Percentiles rank a stretch among this genome's conserved stretches.
Conservation (phyloP, 2,797 vertebrate genomes). For the Labeo calbasu region DNA sequence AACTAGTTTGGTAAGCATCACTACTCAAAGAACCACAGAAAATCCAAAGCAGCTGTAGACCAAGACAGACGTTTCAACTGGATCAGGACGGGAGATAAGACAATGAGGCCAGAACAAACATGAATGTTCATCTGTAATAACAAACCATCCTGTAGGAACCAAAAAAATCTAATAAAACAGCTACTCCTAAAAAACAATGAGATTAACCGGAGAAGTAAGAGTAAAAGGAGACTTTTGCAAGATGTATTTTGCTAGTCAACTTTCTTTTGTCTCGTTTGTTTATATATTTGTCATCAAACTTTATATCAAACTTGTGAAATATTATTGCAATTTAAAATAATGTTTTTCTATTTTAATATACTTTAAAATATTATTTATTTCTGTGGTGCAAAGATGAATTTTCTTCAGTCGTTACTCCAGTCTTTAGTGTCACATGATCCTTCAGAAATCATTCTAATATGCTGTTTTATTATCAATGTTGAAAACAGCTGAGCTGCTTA, state of each 20-base stretch:
- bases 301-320: no score
- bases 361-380: no score
- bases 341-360: no score
- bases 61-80: conserved; percentile 3
- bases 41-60: not conserved
- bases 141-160: not conserved
- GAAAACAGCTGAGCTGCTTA: no score
- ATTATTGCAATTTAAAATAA: no score
- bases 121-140: not conserved
- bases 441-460: no score
- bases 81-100: not conserved
- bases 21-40: not conserved
- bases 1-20: conserved; percentile 42
- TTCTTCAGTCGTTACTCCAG: no score
- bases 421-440: no score
- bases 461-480: no score
- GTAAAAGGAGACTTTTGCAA: not conserved
- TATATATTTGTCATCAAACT: not conserved
- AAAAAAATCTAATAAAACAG: not conserved
- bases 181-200: not conserved
- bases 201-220: not conserved
- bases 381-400: no score
- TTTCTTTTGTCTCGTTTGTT: no score
- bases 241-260: not conserved
- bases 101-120: not conserved